A percentile compares a stretch with the other conserved stretches of the same genome.
These are phyloP conservation scores for Muschampia plurimacula DNA, from an alignment of 2,888 invertebrate species.

Conservation along the genomic window DNA sequence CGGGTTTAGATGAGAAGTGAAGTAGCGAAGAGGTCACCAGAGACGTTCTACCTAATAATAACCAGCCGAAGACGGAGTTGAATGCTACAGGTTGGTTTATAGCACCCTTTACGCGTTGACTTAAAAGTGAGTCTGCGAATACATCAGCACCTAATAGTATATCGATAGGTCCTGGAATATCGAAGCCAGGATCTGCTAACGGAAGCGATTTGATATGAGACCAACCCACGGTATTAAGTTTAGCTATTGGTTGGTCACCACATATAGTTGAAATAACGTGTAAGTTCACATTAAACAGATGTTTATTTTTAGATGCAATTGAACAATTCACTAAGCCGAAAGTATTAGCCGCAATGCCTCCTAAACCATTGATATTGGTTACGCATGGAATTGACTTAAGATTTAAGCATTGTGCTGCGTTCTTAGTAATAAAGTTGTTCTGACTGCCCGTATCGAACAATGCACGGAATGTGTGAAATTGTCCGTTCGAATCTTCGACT, in stretches of 20 bases:
- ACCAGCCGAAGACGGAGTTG: slow-evolving; percentile 37
- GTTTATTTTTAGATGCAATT: slow-evolving; percentile 6
- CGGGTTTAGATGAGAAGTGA: slow-evolving; percentile 6
- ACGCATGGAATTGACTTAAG: slow-evolving; percentile 7
- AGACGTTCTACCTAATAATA: slow-evolving; percentile 25
- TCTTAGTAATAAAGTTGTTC: slow-evolving; percentile 31
- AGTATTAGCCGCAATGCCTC: slow-evolving; percentile 8
- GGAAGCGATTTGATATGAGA: slow-evolving; percentile 25
- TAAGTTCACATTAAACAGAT: slow-evolving; percentile 12
- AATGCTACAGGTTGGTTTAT: slow-evolving; percentile 27
- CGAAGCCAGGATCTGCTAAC: slow-evolving; percentile 41
- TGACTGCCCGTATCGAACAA: slow-evolving; percentile 35
- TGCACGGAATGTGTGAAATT: slow-evolving; percentile 25
- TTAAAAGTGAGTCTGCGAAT: slow-evolving; percentile 22
- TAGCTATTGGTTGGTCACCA: slow-evolving; percentile 36
- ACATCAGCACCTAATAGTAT: slow-evolving; percentile 40
- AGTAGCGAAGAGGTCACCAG: slow-evolving; percentile 10
- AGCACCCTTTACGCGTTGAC: slow-evolving; percentile 20
- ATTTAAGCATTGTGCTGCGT: slow-evolving; percentile 15
- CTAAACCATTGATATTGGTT: slow-evolving; percentile 18
- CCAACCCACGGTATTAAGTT: slow-evolving; percentile 36
- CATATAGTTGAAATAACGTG: slow-evolving; percentile 25
- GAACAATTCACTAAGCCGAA: slow-evolving; percentile 15
- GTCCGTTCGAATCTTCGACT: slow-evolving; percentile 19
- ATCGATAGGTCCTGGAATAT: slow-evolving; percentile 39